phyloP scores from a whole-genome alignment of 2,113 vertebrate species.

The Dasyprocta punctata region DNA sequence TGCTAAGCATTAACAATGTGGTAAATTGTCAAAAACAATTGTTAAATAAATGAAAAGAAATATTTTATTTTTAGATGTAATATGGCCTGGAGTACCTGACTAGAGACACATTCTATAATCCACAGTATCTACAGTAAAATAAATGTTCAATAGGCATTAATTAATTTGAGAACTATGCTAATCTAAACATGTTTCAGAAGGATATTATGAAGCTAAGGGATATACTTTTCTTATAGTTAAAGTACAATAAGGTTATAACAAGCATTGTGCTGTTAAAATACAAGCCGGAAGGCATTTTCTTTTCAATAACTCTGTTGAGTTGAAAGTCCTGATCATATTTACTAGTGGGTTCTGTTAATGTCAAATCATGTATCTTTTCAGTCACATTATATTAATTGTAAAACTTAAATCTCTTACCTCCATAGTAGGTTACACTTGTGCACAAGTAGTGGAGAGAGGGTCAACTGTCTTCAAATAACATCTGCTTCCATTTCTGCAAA shows the following conservation, averaged over 20 bases:
- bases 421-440: neutral
- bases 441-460: neutral
- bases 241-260: neutral
- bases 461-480: neutral
- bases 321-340: neutral
- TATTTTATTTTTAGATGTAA: neutral
- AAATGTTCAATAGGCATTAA: neutral
- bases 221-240: neutral
- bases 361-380: neutral
- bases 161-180: neutral
- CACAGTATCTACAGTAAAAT: neutral
- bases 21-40: neutral
- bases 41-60: neutral
- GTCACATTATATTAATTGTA: neutral
- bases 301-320: neutral
- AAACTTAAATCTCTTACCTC: neutral
- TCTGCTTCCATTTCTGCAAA: neutral
- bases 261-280: neutral
- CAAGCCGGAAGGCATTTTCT: neutral
- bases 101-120: neutral
- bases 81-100: neutral
- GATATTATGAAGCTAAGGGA: neutral
- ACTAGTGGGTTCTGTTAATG: neutral
- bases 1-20: neutral
- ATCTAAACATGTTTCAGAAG: neutral